These are phyloP conservation scores for Jordanella pulchra DNA, from an alignment of 2,797 vertebrate genomes.

Conservation along the genomic window DNA sequence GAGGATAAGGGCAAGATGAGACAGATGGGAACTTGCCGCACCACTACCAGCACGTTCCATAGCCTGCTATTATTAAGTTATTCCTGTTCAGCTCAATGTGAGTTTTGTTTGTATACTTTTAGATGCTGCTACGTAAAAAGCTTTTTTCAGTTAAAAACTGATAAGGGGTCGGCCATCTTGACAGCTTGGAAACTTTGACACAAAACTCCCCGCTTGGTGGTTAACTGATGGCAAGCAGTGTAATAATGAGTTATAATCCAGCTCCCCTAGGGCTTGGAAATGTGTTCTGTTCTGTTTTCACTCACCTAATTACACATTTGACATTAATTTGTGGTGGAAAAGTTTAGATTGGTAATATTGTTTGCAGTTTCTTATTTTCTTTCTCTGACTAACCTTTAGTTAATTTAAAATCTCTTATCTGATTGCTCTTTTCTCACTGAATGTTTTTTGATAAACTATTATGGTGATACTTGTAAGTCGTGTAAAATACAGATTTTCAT, in stretches of 20 bases:
- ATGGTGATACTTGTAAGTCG: neutral
- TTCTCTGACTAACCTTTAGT: neutral
- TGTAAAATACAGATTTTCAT: neutral
- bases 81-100: constrained; percentile 15
- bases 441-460: neutral
- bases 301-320: neutral
- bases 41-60: constrained; percentile 20
- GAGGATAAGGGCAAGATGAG: constrained; percentile 26
- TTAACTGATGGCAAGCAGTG: constrained; percentile 9
- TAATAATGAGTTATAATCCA: neutral
- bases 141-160: constrained; percentile 2
- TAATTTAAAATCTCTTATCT: constrained; percentile 1
- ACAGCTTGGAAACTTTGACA: constrained; percentile 8
- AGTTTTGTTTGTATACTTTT: constrained; percentile 2
- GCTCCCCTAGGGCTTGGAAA: neutral
- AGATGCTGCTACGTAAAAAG: neutral
- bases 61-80: constrained; percentile 25
- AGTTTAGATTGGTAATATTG: neutral
- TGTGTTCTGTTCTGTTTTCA: neutral
- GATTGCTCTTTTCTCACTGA: neutral
- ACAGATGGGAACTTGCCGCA: constrained; percentile 43
- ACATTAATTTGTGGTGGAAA: constrained; percentile 8
- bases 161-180: neutral
- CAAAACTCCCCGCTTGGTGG: constrained; percentile 5
- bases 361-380: constrained; percentile 9